Base-by-base conservation (phyloP, 1,140 invertebrate species). In the Zaprionus capensis region DNA sequence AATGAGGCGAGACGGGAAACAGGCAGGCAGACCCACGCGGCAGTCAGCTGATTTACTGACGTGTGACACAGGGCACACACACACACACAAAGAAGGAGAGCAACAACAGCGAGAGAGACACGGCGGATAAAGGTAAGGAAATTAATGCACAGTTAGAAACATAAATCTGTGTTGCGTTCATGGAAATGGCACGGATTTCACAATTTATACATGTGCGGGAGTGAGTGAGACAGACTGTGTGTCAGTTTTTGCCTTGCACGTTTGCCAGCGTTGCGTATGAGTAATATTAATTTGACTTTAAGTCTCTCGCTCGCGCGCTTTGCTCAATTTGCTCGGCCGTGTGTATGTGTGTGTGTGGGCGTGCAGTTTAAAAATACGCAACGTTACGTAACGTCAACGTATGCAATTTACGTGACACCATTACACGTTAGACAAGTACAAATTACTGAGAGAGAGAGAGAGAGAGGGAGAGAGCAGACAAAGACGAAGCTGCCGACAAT, bases 361-460 rank as follows among this genome's bases (percentile, higher is more conserved):
- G 62, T 77, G 69, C 74, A 77, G 63, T 77, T 77, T 64, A 67
- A 87, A 87, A 86, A 82, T 83, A 87, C 86, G 69, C 81, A 90
- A 71, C 78, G 80, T 69, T 80, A 90, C 85, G 85, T 79, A 82
- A 79, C 72, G 82, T 76, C 83, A 78, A 91, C 86, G 86, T 91
- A 91, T 91, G 87, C 87, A 91, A 91, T 91, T 91, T 91, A 91
- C 87, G 87, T 91, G 87, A 91, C 87, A 91, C 91, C 87, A 91
- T 91, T 91, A 91, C 76, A 76, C 85, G 82, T 87, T 78, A 87
- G 87, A 91, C 87, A 91, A 91, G 87, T 87, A 91, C 87, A 91
- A 91, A 91, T 91, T 91, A 91, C 87, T 80, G 72, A 67, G 17
- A 61, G 58, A 64, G 65, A 55, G 63, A 49, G 20, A 51, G 61